A percentile compares a stretch with the other conserved stretches of the same genome.
phyloP scores from a whole-genome alignment of 2,113 vertebrate species.

The Egretta garzetta region DNA sequence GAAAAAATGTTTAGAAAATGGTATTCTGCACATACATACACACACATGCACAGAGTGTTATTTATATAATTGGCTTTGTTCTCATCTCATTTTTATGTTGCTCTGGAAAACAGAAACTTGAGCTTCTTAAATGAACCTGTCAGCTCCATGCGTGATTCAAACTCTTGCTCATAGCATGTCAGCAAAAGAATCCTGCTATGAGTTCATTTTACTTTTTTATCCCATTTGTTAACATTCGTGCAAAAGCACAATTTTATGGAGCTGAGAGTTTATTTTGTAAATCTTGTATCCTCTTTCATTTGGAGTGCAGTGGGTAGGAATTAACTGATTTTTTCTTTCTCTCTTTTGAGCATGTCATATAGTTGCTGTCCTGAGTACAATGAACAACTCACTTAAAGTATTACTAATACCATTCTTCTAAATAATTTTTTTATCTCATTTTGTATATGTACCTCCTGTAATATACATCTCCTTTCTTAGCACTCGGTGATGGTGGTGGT shows the following conservation, averaged over 20 bases:
- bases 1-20: neutral
- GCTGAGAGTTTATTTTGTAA: neutral
- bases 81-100: neutral
- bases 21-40: fast-evolving
- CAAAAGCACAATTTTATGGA: neutral
- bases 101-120: neutral
- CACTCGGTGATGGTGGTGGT: neutral
- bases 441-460: neutral
- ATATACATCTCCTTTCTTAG: neutral
- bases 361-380: neutral
- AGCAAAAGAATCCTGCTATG: neutral
- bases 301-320: neutral
- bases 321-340: neutral
- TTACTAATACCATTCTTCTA: neutral
- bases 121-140: neutral
- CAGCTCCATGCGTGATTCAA: neutral
- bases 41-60: neutral
- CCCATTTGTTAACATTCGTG: neutral
- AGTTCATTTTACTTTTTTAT: neutral
- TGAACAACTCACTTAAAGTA: neutral
- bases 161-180: neutral
- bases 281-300: neutral
- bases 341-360: neutral
- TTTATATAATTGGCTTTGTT: neutral
- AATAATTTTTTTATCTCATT: neutral